Percentiles rank a stretch among this genome's conserved stretches.
Conservation (phyloP, 2,797 vertebrate species). For the Calcarius lapponicus region DNA sequence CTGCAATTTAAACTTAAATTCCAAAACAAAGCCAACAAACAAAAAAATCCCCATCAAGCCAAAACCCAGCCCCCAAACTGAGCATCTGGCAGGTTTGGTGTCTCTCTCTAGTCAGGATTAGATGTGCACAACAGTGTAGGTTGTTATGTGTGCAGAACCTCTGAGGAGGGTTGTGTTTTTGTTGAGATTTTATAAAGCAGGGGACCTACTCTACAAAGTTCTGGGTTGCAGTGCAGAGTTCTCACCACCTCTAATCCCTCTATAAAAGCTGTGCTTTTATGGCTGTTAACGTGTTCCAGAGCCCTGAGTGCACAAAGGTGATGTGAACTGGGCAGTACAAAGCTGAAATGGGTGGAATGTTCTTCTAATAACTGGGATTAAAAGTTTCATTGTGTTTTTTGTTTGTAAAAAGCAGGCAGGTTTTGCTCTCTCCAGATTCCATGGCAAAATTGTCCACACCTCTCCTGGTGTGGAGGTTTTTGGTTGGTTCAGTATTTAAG, state of each 20-base stretch:
- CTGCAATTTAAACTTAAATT: background rate
- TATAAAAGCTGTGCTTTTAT: background rate
- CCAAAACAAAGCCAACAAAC: background rate
- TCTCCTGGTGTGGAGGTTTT: background rate
- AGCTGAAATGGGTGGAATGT: background rate
- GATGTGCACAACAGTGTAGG: background rate
- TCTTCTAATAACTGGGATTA: background rate
- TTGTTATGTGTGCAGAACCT: background rate
- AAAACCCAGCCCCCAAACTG: rapidly evolving
- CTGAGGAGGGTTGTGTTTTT: background rate
- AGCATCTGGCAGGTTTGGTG: background rate
- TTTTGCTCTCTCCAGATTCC: background rate
- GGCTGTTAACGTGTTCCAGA: background rate
- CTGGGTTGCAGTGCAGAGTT: background rate
- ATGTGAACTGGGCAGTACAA: background rate
- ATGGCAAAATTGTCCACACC: background rate
- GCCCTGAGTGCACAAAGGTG: background rate
- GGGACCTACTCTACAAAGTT: background rate
- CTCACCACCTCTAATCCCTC: background rate
- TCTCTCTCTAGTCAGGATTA: background rate
- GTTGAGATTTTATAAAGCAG: background rate
- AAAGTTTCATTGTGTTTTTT: background rate
- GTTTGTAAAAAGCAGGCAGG: background rate
- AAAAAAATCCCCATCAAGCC: background rate
- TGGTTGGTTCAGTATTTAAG: background rate